These are phyloP conservation scores for Ageneiosus marmoratus DNA, from an alignment of 2,113 vertebrate genomes.

Conservation along the genomic window DNA sequence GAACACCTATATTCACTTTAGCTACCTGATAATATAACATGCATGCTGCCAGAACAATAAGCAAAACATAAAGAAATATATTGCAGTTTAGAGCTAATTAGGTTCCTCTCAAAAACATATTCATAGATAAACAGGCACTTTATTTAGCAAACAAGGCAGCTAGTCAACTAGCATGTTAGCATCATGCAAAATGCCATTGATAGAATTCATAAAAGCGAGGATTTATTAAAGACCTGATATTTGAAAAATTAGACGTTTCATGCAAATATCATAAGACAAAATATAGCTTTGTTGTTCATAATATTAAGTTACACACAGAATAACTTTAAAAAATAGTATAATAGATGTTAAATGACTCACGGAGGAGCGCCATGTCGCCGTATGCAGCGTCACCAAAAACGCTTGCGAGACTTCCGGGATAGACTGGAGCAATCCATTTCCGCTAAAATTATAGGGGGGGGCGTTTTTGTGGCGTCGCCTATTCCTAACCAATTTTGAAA, in stretches of 20 bases:
- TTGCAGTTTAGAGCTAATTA: not conserved
- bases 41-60: not conserved
- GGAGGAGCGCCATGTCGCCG: constrained; percentile 73
- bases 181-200: constrained; percentile 6
- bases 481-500: not conserved
- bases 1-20: not conserved
- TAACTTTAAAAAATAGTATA: not conserved
- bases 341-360: constrained; percentile 67
- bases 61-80: not conserved
- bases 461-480: not conserved
- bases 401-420: constrained; percentile 67
- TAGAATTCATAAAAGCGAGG: not conserved
- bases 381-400: constrained; percentile 76
- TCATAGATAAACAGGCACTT: not conserved
- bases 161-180: constrained; percentile 26
- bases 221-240: not conserved
- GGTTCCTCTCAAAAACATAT: not conserved
- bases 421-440: constrained; percentile 26
- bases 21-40: not conserved
- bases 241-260: not conserved
- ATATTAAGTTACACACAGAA: not conserved
- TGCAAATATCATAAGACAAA: not conserved
- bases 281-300: fast-evolving
- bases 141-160: not conserved
- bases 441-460: not conserved